A percentile compares a stretch with the other conserved stretches of the same genome.
These are phyloP conservation scores for Coregonus suidteri DNA, from an alignment of 2,797 vertebrate genomes.

Conservation along the genomic window DNA sequence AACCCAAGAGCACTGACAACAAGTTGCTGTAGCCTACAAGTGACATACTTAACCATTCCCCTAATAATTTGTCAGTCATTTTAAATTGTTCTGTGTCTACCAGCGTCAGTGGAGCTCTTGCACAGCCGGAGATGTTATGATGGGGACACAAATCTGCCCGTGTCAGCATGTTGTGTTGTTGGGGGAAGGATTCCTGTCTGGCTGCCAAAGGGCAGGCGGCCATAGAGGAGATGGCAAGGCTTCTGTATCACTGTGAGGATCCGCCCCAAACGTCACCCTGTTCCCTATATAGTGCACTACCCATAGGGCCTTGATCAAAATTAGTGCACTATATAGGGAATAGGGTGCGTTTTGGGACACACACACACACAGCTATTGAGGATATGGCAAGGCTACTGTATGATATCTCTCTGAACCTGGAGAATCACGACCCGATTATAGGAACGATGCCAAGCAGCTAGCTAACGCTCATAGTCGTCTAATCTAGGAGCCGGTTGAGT, in stretches of 20 bases:
- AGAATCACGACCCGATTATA: neutral
- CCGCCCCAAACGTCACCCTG: neutral
- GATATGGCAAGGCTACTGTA: no score
- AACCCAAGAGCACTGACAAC: neutral
- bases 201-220: slow-evolving; percentile 58
- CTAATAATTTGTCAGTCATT: slow-evolving; percentile 78
- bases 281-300: neutral
- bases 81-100: slow-evolving; percentile 74
- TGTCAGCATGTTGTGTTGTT: slow-evolving; percentile 64
- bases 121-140: slow-evolving; percentile 77
- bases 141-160: slow-evolving; percentile 65
- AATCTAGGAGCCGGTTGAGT: no score
- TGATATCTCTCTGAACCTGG: no score
- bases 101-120: slow-evolving; percentile 70
- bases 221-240: slow-evolving; percentile 27
- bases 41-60: slow-evolving; percentile 54
- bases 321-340: no score
- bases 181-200: slow-evolving; percentile 64
- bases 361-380: no score
- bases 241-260: neutral
- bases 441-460: neutral
- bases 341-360: neutral
- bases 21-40: neutral
- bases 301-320: no score
- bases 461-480: no score